Evolutionary conservation across 2,113 vertebrate species (phyloP), one percentile per base, ranked within the genome.

Genomic region (Columba livia): DNA sequence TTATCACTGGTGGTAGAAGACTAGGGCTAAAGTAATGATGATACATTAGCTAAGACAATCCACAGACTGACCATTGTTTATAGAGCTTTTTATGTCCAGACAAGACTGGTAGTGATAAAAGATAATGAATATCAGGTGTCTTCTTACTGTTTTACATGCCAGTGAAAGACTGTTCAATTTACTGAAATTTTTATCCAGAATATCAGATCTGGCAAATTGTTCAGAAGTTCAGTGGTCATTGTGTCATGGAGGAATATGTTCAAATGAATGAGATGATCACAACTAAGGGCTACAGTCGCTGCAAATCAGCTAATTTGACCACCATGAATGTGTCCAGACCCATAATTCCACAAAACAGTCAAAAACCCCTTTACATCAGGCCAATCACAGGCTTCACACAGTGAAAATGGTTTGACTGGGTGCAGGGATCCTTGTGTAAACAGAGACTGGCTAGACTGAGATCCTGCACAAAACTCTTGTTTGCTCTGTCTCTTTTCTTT

Each of bases 51-150:
- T 94, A 93, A 92, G 72, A 89, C 61, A 91, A 95, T 88, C 42
- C 82, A 88, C 79, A 93, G 82, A 17, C 60, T 96, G 93, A 38
- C 64, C 75, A 50, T 91, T 60, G 85, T 94, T 95, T 93, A 90
- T 67, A 69, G 73, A 81, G 75, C 38, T 92, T 94, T 96, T 93
- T 91, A 78, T 75, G 58, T 78, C 48, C 69, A 79, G 85, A 84
- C 57, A 85, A 79, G 77, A 94, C 90, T 93, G 82, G 80, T 71
- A 94, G n/a, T 91, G 86, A 94, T 95, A 96, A 96, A 97, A 93
- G 54, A 77, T 95, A 97, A 96, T 94, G 78, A 94, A 54, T 57
- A 82, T 95, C 94, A 97, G 70, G 87, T 94, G 94, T 72, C 58
- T 83, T 85, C 62, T 72, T 78, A 36, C 26, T 86, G 20, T 32